A percentile compares a stretch with the other conserved stretches of the same genome.
Conservation (phyloP, 2,888 invertebrate species). For the Boloria selene region DNA sequence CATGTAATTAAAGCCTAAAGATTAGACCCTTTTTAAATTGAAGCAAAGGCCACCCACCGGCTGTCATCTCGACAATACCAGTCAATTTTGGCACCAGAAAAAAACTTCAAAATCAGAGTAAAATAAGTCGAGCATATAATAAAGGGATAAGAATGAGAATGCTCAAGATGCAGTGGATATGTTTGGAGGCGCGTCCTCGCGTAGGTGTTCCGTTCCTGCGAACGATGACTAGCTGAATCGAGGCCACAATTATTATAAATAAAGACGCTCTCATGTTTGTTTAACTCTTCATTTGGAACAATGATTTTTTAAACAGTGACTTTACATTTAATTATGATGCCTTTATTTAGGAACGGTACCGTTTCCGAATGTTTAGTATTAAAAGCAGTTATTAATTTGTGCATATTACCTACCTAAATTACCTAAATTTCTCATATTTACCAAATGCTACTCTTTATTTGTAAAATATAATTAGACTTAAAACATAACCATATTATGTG, state of each 20-base stretch:
- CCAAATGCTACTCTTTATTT: no score
- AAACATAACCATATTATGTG: no score
- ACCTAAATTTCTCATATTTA: no score
- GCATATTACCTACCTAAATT: no score
- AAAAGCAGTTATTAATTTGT: no score
- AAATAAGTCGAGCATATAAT: constrained; percentile 24
- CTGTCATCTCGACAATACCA: constrained; percentile 71
- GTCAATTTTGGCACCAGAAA: constrained; percentile 73
- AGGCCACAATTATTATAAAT: constrained; percentile 75
- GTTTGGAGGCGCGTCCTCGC: constrained; percentile 46
- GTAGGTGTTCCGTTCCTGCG: constrained; percentile 78
- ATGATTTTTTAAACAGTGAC: constrained; percentile 54
- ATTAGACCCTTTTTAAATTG: constrained; percentile 44
- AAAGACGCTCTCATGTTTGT: constrained; percentile 74
- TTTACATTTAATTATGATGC: constrained; percentile 42
- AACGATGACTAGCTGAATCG: constrained; percentile 70
- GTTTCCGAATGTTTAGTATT: background rate
- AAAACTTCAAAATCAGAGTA: constrained; percentile 17
- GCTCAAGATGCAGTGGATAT: constrained; percentile 35
- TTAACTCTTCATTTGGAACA: constrained; percentile 78
- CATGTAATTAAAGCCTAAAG: constrained; percentile 23
- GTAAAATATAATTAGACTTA: no score
- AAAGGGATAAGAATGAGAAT: constrained; percentile 38
- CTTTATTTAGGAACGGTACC: background rate
- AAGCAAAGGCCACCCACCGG: constrained; percentile 66